Percentiles rank a stretch among this genome's conserved stretches.
Conservation (phyloP, 2,797 vertebrate genomes). For the Avahi laniger region DNA sequence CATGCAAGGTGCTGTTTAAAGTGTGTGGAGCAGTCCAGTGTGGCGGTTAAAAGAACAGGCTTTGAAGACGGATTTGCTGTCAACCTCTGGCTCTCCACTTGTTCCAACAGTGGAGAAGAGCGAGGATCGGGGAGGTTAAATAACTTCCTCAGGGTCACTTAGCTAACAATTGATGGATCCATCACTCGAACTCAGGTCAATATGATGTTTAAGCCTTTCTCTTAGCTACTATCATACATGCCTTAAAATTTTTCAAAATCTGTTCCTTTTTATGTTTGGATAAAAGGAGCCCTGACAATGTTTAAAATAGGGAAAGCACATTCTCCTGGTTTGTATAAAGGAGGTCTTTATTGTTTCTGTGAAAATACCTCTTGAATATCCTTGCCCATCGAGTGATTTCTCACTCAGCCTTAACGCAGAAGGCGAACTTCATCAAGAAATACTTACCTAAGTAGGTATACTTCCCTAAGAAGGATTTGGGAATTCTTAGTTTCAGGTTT, state of each 20-base stretch:
- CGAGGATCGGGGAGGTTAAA: background rate
- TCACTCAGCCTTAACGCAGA: background rate
- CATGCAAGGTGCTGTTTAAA: background rate
- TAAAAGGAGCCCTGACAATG: background rate
- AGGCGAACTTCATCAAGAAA: background rate
- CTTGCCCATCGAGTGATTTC: background rate
- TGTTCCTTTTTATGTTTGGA: background rate
- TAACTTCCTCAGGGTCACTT: background rate
- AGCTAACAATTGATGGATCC: background rate
- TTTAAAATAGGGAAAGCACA: background rate
- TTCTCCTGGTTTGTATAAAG: background rate
- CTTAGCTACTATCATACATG: background rate
- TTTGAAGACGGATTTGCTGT: conserved; percentile 37
- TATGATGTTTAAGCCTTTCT: background rate
- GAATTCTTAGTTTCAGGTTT: background rate
- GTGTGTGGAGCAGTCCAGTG: background rate
- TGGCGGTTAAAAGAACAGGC: conserved; percentile 17
- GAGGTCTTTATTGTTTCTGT: background rate
- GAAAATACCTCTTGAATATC: background rate
- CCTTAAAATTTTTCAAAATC: background rate
- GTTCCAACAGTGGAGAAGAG: background rate
- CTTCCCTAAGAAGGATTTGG: background rate
- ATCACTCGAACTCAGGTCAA: background rate
- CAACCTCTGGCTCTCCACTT: background rate
- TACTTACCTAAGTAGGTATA: background rate